Percentiles rank a stretch among this genome's conserved stretches.
Evolutionary conservation across 1,140 invertebrate genomes (phyloP).

Genomic region (Drosophila micromelanica): DNA sequence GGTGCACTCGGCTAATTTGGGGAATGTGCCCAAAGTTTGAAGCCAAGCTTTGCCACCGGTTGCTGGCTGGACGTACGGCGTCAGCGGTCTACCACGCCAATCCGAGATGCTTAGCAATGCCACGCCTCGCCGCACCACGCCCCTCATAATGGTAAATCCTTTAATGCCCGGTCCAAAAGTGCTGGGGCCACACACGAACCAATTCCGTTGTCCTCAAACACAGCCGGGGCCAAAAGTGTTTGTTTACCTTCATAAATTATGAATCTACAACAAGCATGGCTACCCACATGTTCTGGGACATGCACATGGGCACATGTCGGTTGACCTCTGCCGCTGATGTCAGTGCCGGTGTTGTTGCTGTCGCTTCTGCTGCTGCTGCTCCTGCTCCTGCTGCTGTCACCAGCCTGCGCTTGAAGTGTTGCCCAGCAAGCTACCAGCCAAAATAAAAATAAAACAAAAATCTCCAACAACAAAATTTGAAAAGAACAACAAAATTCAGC

Average conservation of each 20-base stretch:
- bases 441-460: conserved; percentile 1
- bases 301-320: conserved; percentile 46
- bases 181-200: conserved; percentile 20
- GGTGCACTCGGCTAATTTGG: conserved; percentile 62
- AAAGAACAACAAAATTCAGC: conserved; percentile 1
- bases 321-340: conserved; percentile 43
- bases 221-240: conserved; percentile 61
- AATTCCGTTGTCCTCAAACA: conserved; percentile 19
- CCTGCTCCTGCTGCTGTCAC: conserved; percentile 41
- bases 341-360: neutral
- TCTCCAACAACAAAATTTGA: neutral
- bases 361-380: conserved; percentile 32
- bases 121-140: too few species aligned
- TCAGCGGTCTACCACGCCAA: conserved; percentile 25
- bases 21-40: conserved; percentile 56
- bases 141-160: conserved; percentile 39
- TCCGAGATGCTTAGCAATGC: conserved; percentile 37
- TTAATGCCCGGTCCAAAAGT: conserved; percentile 47
- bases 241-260: conserved; percentile 82
- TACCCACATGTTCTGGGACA: conserved; percentile 36
- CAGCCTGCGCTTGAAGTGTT: conserved; percentile 40
- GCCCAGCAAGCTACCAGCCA: conserved; percentile 13
- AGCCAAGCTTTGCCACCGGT: conserved; percentile 55
- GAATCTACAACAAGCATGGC: conserved; percentile 58
- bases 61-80: conserved; percentile 30